These are phyloP conservation scores for Platysteira castanea DNA, from an alignment of 2,113 vertebrate genomes.

Conservation along the genomic window DNA sequence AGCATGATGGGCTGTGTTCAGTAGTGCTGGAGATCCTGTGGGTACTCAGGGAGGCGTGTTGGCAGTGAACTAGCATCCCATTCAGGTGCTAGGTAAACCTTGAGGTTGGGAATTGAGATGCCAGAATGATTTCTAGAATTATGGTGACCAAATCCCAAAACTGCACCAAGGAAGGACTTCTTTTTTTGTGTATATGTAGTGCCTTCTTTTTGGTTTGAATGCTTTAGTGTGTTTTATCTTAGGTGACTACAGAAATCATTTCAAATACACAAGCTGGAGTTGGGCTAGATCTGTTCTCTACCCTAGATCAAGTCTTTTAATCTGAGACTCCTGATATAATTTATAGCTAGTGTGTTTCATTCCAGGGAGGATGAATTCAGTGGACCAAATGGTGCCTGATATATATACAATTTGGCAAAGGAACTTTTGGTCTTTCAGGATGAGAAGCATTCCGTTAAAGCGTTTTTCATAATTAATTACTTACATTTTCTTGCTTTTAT, in stretches of 20 bases:
- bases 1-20: background rate
- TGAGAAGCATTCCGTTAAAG: background rate
- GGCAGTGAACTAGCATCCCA: background rate
- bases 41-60: fast-evolving
- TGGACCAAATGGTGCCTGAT: background rate
- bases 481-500: background rate
- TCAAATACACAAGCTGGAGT: background rate
- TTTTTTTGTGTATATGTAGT: background rate
- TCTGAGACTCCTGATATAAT: background rate
- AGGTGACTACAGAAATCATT: background rate
- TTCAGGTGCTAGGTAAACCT: background rate
- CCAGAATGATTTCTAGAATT: background rate
- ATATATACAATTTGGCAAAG: background rate
- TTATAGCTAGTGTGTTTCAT: background rate
- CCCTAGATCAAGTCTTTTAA: background rate
- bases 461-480: background rate
- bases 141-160: background rate
- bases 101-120: background rate
- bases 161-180: background rate
- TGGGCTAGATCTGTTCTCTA: background rate
- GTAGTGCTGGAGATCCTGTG: background rate
- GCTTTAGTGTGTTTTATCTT: background rate
- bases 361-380: background rate
- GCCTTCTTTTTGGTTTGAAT: background rate
- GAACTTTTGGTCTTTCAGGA: background rate